Evolutionary conservation across 1,140 invertebrate genomes (phyloP).

Genomic region (Ladona fulva): DNA sequence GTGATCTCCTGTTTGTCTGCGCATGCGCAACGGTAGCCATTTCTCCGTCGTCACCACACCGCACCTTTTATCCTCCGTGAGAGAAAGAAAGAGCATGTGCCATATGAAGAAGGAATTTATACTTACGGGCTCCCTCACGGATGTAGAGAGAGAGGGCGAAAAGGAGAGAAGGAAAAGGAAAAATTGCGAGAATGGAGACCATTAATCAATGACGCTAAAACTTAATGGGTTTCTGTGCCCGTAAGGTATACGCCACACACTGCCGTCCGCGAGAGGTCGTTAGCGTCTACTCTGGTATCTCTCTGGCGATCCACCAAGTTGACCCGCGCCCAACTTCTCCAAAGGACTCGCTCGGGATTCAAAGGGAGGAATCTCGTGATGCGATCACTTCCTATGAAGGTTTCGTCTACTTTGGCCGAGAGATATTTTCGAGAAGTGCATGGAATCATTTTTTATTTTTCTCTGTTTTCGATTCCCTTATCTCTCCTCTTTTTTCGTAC

Average conservation of each 20-base stretch:
- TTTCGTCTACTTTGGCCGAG: neutral
- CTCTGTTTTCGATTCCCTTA: neutral
- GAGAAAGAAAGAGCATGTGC: neutral
- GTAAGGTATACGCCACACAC: neutral
- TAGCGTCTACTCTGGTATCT: neutral
- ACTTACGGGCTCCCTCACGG: neutral
- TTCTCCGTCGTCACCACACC: neutral
- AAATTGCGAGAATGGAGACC: neutral
- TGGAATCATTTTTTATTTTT: neutral
- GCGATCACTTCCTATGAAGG: neutral
- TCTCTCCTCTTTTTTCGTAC: neutral
- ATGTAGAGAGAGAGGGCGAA: neutral
- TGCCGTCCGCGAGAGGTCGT: neutral
- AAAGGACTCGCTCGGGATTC: neutral
- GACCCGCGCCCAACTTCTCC: neutral
- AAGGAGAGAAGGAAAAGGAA: neutral
- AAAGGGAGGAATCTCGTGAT: neutral
- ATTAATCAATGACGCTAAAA: slow-evolving; percentile 10
- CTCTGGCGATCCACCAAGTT: slow-evolving; percentile 2
- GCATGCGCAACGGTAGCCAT: neutral
- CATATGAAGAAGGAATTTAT: neutral
- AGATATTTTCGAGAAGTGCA: neutral
- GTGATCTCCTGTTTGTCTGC: neutral
- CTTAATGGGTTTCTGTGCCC: slow-evolving; percentile 7
- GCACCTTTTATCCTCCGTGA: neutral